Evolutionary conservation across 1,140 invertebrate species (phyloP), one percentile per base, ranked within the genome.

Genomic region (Agrypnia vestita): DNA sequence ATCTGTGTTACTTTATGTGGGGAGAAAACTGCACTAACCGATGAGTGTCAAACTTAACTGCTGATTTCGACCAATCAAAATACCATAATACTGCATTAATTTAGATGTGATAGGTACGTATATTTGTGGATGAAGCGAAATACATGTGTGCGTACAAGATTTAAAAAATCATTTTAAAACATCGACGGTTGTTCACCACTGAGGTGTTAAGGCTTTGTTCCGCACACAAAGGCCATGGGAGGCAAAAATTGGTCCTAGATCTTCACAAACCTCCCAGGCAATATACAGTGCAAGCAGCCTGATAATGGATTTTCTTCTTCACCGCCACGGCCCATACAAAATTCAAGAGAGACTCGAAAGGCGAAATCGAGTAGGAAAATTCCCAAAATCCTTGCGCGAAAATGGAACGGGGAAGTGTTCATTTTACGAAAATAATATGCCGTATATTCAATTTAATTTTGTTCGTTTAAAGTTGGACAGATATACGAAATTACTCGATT

Each of bases 221-320:
- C 6, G 61, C 8, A 17, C 53, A 80, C 79, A 80, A 80, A 76
- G 62, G 78, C 56, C 71, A 75, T 71, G 35, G 78, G 47, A 75
- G 59, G 71, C 46, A 62, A 76, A 80, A 80, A 76, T 80, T 75
- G 79, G 79, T 61, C 19, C 46, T 43, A 73, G 61, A 75, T 56
- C 51, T 71, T 74, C 59, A 51, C 67, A 71, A 15, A 21, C 8
- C 25, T 49, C 46, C 8, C 12, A 12, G 67, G 74, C 78, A 73
- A 73, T 79, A 62, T 35, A 35, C 25, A 35, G 51, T 19, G 59
- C 61, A 43, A 43, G 62, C 46, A 78, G 69, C 69, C 9, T 53
- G 25, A 67, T 78, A 69, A 78, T 78, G 76, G 76, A 78, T 62
- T 76, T 47, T 43, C 61, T 25, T 35, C 19, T 43, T 64, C n/a